phyloP scores from a whole-genome alignment of 1,140 invertebrate genomes.

The Polyergus mexicanus region DNA sequence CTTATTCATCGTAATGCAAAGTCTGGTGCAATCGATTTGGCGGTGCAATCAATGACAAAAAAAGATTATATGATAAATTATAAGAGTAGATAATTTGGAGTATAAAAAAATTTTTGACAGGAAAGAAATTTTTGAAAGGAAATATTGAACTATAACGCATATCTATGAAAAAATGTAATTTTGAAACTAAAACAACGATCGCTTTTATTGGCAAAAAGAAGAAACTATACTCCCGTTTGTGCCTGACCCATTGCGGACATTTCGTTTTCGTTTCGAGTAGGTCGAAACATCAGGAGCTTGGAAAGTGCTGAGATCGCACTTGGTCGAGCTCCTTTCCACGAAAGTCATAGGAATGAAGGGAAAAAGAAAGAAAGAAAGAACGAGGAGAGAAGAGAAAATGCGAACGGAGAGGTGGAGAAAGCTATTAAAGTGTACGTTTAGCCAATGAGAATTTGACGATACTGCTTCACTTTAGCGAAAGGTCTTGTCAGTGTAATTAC shows the following conservation, averaged over 20 bases:
- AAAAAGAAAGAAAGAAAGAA: not conserved
- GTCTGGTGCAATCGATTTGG: too few species aligned
- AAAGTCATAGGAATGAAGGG: constrained; percentile 36
- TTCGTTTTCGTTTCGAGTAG: constrained; percentile 66
- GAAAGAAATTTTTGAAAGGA: too few species aligned
- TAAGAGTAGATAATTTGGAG: not conserved
- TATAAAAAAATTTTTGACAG: not conserved
- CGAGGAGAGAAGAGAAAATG: not conserved
- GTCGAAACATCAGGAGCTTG: constrained; percentile 53
- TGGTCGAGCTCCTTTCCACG: constrained; percentile 59
- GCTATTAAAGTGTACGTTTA: constrained; percentile 65
- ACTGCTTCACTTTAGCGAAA: constrained; percentile 7
- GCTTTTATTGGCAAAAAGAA: constrained; percentile 6
- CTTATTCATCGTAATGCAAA: not conserved
- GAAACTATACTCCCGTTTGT: constrained; percentile 6
- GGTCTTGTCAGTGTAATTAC: constrained; percentile 57
- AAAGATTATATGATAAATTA: constrained; percentile 12
- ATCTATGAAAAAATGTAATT: not conserved
- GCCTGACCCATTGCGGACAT: constrained; percentile 62
- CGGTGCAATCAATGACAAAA: not conserved
- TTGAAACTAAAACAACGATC: not conserved
- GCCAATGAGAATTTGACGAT: constrained; percentile 51
- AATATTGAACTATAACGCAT: not conserved
- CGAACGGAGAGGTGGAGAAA: constrained; percentile 21
- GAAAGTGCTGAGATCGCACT: constrained; percentile 75